phyloP scores from a whole-genome alignment of 2,113 vertebrate species.

The Thryonomys swinderianus region DNA sequence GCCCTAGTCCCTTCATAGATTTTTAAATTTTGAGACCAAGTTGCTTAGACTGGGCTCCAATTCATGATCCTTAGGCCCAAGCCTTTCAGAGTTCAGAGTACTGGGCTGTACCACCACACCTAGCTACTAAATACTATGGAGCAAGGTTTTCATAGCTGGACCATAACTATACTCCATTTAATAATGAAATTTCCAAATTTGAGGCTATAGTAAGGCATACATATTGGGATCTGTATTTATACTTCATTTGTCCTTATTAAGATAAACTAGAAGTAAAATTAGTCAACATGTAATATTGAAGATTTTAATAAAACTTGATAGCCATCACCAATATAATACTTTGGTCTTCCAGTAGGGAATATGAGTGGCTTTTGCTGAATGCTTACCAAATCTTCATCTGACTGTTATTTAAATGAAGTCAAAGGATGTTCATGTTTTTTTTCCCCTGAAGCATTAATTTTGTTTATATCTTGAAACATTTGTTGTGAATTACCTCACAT shows the following conservation, averaged over 20 bases:
- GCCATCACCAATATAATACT: not conserved
- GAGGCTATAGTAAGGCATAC: not conserved
- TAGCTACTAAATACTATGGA: not conserved
- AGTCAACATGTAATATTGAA: conserved; percentile 16
- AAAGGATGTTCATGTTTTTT: not conserved
- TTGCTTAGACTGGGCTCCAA: not conserved
- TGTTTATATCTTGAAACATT: not conserved
- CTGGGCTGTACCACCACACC: not conserved
- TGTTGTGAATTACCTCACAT: not conserved
- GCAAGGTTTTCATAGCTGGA: not conserved
- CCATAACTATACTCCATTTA: not conserved
- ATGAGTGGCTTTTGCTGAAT: not conserved
- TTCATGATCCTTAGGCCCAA: not conserved
- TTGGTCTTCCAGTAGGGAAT: not conserved
- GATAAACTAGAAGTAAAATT: conserved; percentile 34
- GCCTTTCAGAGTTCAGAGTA: not conserved
- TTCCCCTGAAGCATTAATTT: not conserved
- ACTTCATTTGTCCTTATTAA: not conserved
- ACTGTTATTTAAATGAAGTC: not conserved
- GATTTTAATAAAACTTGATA: not conserved
- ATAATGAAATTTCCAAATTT: conserved; percentile 38
- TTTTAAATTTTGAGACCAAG: not conserved
- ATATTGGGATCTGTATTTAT: not conserved
- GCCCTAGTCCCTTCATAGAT: not conserved
- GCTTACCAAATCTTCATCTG: not conserved